Base-by-base conservation (phyloP, 2,113 vertebrate genomes). In the Silurus asotus region DNA sequence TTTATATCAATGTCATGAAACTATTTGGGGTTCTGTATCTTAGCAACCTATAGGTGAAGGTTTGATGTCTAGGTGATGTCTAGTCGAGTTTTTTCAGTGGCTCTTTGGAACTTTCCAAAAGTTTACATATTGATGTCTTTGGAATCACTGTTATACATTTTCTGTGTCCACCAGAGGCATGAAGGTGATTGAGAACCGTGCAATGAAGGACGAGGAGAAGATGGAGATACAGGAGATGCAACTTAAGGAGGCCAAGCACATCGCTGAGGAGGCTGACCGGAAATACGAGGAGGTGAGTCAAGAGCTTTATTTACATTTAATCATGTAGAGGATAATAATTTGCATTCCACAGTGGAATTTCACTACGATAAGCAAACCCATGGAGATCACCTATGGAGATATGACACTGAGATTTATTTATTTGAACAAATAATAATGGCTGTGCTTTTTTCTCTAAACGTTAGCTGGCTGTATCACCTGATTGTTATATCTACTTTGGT, bases 221-320 rank as follows among this genome's bases (percentile, higher is more conserved):
- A 99, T 99, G 98, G 98, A 99, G 91, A 97, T 99, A 67, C 98
- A 99, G 91, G 98, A 99, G 92, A 96, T 98, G 95, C 98, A 99
- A 88, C 94, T 99, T 90, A 99, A 99, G 88, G 98, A 99, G 90
- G 98, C 98, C 10, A 99, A 99, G 92, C 97, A 99, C 90, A 99
- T 99, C 0, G 98, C 98, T 0, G 98, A 99, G 88, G 98, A 99
- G 89, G 97, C 98, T 0, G 98, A 99, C 93, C 97, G 98, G 87
- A 99, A 99, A 88, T 99, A 99, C 0, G 98, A 99, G 89, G 98
- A 99, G 97, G 98, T 98, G 88, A 94, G 89, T 79, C 10, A 48
- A 37, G n/a, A 53, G 37, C 70, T 67, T 48, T 75, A 45, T 19
- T 28, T 10, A 51, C 14, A 37, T 56, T 51, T 28, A 1, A 56